Evolutionary conservation across 1,140 invertebrate genomes (phyloP), one percentile per base, ranked within the genome.

Genomic region (Chelonus insularis): DNA sequence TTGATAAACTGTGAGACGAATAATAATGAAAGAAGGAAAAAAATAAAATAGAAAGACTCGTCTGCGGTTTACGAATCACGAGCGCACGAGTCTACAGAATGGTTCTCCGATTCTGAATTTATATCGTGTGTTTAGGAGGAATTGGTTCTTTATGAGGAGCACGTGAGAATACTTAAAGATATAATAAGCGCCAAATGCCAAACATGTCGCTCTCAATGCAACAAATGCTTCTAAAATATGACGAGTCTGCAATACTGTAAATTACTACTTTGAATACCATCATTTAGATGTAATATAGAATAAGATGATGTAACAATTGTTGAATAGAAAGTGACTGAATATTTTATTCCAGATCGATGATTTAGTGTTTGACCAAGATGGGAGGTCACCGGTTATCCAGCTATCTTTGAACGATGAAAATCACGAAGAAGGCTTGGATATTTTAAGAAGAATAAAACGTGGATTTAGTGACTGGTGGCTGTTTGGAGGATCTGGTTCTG

Each of bases 101-200:
- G 71, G 73, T 70, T 65, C 68, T 45, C 65, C 71, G 69, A 78
- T 77, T 69, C 72, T 79, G 77, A 79, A 78, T 79, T 79, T 79
- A 79, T 78, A 79, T 78, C 73, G 76, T 68, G 69, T 78, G 74
- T 78, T 79, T 78, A 79, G 75, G 65, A 70, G 66, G 73, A 79
- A 79, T 79, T 79, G 77, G 75, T 79, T 78, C 76, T 79, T 78
- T 79, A 79, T 73, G 76, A 78, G 71, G 9, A 18, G 65, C 65
- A 71, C 76, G 76, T 79, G 77, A 76, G 68, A 57, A 70, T 72
- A 76, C 72, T 77, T 55, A 58, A 45, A 34, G 51, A 37, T 51
- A 64, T 29, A 54, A 51, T 14, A 18, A 39, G 18, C 43, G 41
- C 37, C 39, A 61, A 55, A 55, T 25, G 16, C 47, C 32, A 32